Evolutionary conservation across 2,113 vertebrate genomes (phyloP), one percentile per base, ranked within the genome.

Genomic region (Gasterosteus nipponicus): DNA sequence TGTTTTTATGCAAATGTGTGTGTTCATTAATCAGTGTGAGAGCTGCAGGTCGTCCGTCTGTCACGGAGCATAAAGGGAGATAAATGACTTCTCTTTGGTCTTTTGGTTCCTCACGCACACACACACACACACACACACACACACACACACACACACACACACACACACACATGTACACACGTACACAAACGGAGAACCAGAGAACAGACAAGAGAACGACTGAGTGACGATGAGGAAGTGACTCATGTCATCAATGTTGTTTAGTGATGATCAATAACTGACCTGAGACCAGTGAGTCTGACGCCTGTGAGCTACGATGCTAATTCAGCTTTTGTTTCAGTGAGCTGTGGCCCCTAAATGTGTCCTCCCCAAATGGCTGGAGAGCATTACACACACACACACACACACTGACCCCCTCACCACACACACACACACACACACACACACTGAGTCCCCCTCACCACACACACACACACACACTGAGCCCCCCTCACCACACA

Each of bases 61-160:
- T 74, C 89, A 44, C 3, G 7, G 70, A 64, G 47, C 77, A 87
- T 51, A 86, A 90, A 89, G 44, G 66, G 62, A 92, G 91, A 92
- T 75, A 69, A 89, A 93, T 86, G 7, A 47, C 60, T 14, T 67
- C 46, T 69, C 73, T 59, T 63, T 10, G 15, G 14, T 44, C 42
- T 14, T 44, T 19, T 14, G 9, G 22, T 1, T 1, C 9, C 11
- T 44, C 39, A 6, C 58, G 39, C 57, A n/a, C 19, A 44, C 39
- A 41, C 4, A 59, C 44, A 38, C 35, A 38, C 35, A 38, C 4
- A 38, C 35, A 38, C 35, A 6, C 5, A 35, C 3, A 35, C 35
- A 7, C 35, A 38, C 35, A 38, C 35, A 38, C 35, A 38, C 35
- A 38, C 35, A 26, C 22, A 26, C 22, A 26, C 22, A 1, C 1